A percentile compares a stretch with the other conserved stretches of the same genome.
Evolutionary conservation across 2,797 vertebrate genomes (phyloP).

Genomic region (Sitta carolinensis): DNA sequence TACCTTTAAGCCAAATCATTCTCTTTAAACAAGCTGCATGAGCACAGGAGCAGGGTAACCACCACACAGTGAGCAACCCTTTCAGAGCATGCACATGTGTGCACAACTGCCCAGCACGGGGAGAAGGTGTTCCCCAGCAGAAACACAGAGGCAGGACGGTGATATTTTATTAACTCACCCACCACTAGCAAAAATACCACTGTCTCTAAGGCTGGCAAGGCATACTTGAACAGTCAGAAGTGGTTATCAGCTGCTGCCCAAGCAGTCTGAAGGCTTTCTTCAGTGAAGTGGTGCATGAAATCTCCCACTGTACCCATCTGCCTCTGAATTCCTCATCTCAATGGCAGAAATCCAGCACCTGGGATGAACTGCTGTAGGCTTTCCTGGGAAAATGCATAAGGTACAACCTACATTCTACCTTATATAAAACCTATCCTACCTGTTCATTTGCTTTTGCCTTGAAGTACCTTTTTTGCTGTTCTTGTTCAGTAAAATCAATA

Average conservation of each 20-base stretch:
- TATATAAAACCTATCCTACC: neutral
- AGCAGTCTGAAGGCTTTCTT: neutral
- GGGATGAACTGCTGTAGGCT: neutral
- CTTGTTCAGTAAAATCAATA: neutral
- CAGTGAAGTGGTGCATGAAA: neutral
- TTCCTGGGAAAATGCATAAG: neutral
- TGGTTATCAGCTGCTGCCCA: neutral
- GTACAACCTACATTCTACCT: neutral
- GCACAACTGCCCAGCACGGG: neutral
- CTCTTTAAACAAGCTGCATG: neutral
- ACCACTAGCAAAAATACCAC: neutral
- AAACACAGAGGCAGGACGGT: neutral
- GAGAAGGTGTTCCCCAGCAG: fast-evolving
- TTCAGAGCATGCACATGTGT: fast-evolving
- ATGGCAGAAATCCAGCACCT: neutral
- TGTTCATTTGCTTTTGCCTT: neutral
- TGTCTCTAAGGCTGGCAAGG: neutral
- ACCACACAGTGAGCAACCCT: neutral
- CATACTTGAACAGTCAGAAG: neutral
- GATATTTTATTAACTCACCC: neutral
- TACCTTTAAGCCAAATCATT: neutral
- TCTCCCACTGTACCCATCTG: neutral
- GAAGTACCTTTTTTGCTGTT: neutral
- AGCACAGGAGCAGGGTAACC: neutral
- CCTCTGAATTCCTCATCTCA: neutral